Conservation (phyloP, 2,888 invertebrate species). For the Conchocele bisecta region DNA sequence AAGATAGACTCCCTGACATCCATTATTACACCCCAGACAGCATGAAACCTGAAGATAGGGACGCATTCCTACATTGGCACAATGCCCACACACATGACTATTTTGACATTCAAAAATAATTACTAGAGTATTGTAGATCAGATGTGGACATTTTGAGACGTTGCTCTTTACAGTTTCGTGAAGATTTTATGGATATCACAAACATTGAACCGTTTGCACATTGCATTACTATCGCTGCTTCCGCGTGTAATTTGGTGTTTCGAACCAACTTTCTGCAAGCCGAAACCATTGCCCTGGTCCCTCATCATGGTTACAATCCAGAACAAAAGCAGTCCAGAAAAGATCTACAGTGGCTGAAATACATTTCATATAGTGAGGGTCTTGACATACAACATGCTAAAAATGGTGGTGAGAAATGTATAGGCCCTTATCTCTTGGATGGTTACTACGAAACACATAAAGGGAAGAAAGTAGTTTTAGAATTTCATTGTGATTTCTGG, state of each 20-base stretch:
- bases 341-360: conserved; percentile 35
- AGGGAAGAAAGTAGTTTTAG: conserved; percentile 2
- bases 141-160: conserved; percentile 30
- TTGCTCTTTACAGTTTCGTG: conserved; percentile 29
- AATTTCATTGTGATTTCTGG: conserved; percentile 31
- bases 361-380: not conserved
- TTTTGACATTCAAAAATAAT: conserved; percentile 33
- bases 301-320: conserved; percentile 33
- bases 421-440: conserved; percentile 26
- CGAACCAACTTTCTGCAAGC: conserved; percentile 21
- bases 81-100: conserved; percentile 10
- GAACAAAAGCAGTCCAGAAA: conserved; percentile 33
- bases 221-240: conserved; percentile 32
- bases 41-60: conserved; percentile 43
- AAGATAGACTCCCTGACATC: conserved; percentile 28
- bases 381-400: conserved; percentile 12
- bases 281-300: conserved; percentile 34
- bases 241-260: conserved; percentile 26
- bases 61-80: conserved; percentile 35
- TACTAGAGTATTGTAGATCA: conserved; percentile 23
- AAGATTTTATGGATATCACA: conserved; percentile 19
- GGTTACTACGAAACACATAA: conserved; percentile 13
- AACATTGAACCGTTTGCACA: conserved; percentile 21
- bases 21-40: conserved; percentile 40
- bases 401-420: conserved; percentile 20